Conservation (phyloP, 2,113 vertebrate species). For the Paratilapia polleni region DNA sequence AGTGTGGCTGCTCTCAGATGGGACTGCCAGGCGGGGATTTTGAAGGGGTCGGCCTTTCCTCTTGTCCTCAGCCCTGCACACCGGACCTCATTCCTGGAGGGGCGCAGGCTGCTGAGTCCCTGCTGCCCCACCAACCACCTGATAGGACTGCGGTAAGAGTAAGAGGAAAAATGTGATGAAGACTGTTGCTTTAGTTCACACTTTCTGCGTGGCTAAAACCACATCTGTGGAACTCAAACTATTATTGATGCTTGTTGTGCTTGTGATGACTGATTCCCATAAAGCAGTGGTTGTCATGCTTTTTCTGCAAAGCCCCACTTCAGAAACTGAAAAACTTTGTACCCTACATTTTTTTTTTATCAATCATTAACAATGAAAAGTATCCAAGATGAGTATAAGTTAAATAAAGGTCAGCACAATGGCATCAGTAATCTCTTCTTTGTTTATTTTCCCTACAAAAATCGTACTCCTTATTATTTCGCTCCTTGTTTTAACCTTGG, state of each 20-base stretch:
- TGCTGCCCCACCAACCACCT: conserved; percentile 40
- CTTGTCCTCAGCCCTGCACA: conserved; percentile 71
- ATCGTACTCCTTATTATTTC: too few species aligned
- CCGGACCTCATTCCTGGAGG: conserved; percentile 72
- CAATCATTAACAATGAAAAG: neutral
- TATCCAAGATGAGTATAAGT: too few species aligned
- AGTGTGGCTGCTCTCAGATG: conserved; percentile 85
- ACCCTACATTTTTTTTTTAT: neutral
- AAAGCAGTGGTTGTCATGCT: neutral
- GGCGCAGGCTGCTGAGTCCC: conserved; percentile 51
- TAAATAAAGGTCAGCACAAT: too few species aligned
- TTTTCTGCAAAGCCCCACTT: too few species aligned
- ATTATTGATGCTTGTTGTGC: neutral
- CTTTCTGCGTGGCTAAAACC: neutral
- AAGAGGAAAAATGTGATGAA: neutral
- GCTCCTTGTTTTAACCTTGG: neutral
- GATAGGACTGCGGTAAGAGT: conserved; percentile 51
- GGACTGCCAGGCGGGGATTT: conserved; percentile 78
- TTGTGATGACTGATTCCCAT: neutral
- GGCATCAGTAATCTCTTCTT: too few species aligned
- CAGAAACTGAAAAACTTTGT: neutral
- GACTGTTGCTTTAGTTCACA: neutral
- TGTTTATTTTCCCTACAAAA: too few species aligned
- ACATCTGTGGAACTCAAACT: neutral
- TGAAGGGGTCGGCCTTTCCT: conserved; percentile 59